phyloP scores from a whole-genome alignment of 2,797 vertebrate genomes.

The Alosa sapidissima region DNA sequence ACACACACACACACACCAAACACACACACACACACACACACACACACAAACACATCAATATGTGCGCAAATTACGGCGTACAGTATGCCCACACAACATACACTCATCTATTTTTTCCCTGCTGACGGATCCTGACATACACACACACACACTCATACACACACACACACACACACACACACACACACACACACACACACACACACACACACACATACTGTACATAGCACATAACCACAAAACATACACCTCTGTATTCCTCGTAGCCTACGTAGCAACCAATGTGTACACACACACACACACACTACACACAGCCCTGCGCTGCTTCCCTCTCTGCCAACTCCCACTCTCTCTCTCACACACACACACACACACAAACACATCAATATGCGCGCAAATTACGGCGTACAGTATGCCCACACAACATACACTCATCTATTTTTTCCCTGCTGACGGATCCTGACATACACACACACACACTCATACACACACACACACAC shows the following conservation, averaged over 20 bases:
- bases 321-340: too few relatives aligned
- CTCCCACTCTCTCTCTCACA: too few relatives aligned
- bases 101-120: not conserved
- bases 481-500: not conserved
- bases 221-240: too few relatives aligned
- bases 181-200: too few relatives aligned
- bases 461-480: not conserved
- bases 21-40: not conserved
- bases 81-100: not conserved
- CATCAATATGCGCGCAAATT: not conserved
- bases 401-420: not conserved
- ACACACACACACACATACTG: too few relatives aligned
- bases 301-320: too few relatives aligned
- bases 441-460: not conserved
- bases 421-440: not conserved
- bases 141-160: too few relatives aligned
- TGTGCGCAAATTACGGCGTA: too few relatives aligned
- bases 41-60: conserved; percentile 42
- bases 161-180: too few relatives aligned
- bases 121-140: not conserved
- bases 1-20: not conserved
- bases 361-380: conserved; percentile 44
- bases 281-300: too few relatives aligned
- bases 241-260: too few relatives aligned
- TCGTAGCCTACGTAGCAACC: too few relatives aligned